Percentiles rank a stretch among this genome's conserved stretches.
Evolutionary conservation across 2,113 vertebrate species (phyloP).

Genomic region (Coryphaenoides rupestris): DNA sequence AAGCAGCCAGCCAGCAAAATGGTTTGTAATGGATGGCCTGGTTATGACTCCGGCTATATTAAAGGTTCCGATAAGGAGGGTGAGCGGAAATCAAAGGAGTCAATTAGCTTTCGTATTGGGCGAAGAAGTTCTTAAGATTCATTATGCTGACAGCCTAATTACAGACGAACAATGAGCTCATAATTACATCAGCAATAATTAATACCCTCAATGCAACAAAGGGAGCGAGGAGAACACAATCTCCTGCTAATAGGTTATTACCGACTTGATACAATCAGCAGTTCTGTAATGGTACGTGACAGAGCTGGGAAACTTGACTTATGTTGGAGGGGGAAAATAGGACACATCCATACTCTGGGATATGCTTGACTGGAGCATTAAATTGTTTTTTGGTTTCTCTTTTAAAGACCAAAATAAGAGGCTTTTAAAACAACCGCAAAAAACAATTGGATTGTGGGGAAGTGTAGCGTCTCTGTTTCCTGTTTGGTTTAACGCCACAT

Average conservation of each 20-base stretch:
- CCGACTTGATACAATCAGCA: conserved; percentile 58
- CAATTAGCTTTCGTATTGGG: conserved; percentile 55
- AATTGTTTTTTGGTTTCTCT: too few species aligned
- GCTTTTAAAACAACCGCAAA: too few species aligned
- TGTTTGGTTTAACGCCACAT: too few species aligned
- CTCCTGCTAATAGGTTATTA: conserved; percentile 58
- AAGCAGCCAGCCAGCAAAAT: conserved; percentile 16
- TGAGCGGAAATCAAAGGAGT: conserved; percentile 57
- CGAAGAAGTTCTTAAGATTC: conserved; percentile 60
- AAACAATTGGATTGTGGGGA: too few species aligned
- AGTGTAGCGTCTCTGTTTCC: too few species aligned
- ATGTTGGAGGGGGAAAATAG: background rate
- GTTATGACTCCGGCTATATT: conserved; percentile 27
- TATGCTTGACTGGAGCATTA: too few species aligned
- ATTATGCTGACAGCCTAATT: conserved; percentile 69
- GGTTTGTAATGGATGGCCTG: too few species aligned
- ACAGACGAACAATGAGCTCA: conserved; percentile 58
- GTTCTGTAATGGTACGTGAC: conserved; percentile 45
- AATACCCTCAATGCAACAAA: conserved; percentile 62
- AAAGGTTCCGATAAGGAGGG: conserved; percentile 55
- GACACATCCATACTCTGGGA: background rate
- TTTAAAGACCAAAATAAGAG: too few species aligned
- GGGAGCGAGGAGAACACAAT: conserved; percentile 50
- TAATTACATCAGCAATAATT: conserved; percentile 71
- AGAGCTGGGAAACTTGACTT: conserved; percentile 18